Conservation (phyloP, 2,797 vertebrate genomes). For the Microctenopoma steveboyesi region DNA sequence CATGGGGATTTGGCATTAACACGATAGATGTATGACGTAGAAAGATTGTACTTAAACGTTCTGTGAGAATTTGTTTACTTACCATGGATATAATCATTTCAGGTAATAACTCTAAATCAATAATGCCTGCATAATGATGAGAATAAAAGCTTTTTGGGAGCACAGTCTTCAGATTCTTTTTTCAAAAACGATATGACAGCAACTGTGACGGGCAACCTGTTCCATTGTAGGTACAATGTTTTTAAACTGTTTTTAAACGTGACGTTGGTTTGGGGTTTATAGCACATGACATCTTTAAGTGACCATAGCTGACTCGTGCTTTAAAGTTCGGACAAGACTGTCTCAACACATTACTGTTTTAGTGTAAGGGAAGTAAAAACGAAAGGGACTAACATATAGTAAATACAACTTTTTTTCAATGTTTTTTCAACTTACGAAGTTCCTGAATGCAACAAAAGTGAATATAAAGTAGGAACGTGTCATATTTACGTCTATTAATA, state of each 20-base stretch:
- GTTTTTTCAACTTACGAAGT: too few relatives aligned
- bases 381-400: too few relatives aligned
- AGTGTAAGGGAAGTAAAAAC: too few relatives aligned
- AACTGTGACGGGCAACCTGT: constrained; percentile 1
- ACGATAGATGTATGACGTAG: constrained; percentile 15
- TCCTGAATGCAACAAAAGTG: too few relatives aligned
- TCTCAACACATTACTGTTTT: too few relatives aligned
- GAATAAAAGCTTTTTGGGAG: constrained; percentile 65
- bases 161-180: not conserved
- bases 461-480: too few relatives aligned
- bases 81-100: constrained; percentile 37
- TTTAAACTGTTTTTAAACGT: constrained; percentile 27
- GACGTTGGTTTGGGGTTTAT: constrained; percentile 74
- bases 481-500: too few relatives aligned
- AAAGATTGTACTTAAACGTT: constrained; percentile 41
- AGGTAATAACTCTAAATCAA: constrained; percentile 25
- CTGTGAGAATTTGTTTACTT: constrained; percentile 52
- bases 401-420: too few relatives aligned
- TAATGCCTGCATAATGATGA: constrained; percentile 51
- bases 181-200: too few relatives aligned
- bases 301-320: constrained; percentile 16
- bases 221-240: not conserved
- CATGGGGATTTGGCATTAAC: constrained; percentile 58
- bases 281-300: constrained; percentile 58
- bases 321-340: not conserved